Evolutionary conservation across 92 coral and sea anemone species (phyloP).

Genomic region (Blastomussa wellsi): DNA sequence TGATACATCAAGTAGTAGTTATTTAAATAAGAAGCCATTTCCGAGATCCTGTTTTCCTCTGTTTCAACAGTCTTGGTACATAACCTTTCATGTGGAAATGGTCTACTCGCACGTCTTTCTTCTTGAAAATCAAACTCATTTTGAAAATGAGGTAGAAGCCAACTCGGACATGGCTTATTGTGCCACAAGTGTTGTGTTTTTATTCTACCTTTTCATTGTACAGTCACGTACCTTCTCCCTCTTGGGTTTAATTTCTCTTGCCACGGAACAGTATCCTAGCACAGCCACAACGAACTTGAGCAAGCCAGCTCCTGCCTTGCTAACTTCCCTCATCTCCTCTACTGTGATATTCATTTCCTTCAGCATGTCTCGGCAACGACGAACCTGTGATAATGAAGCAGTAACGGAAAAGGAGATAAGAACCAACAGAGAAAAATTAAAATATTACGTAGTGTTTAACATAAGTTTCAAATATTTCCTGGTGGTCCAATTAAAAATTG

Average conservation of each 20-base stretch:
- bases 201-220: background rate
- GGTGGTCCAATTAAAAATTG: background rate
- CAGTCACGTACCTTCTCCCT: constrained; percentile 85
- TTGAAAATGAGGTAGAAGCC: too few species aligned
- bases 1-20: too few species aligned
- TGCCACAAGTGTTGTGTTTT: too few species aligned
- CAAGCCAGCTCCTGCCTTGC: constrained; percentile 92
- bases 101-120: too few species aligned
- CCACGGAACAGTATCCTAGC: constrained; percentile 97
- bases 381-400: constrained; percentile 49
- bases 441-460: too few species aligned
- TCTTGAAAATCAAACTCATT: too few species aligned
- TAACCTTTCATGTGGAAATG: too few species aligned
- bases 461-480: background rate
- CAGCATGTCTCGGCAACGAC: constrained; percentile 86
- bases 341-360: constrained; percentile 88
- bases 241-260: constrained; percentile 97
- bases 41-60: too few species aligned
- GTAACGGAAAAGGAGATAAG: background rate
- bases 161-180: too few species aligned
- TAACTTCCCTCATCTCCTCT: constrained; percentile 95
- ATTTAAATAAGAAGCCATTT: too few species aligned
- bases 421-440: background rate
- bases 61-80: too few species aligned
- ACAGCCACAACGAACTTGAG: constrained; percentile 96